A percentile compares a stretch with the other conserved stretches of the same genome.
These are phyloP conservation scores for Heteractis magnifica DNA, from an alignment of 92 coral and sea anemone genomes.

Conservation along the genomic window DNA sequence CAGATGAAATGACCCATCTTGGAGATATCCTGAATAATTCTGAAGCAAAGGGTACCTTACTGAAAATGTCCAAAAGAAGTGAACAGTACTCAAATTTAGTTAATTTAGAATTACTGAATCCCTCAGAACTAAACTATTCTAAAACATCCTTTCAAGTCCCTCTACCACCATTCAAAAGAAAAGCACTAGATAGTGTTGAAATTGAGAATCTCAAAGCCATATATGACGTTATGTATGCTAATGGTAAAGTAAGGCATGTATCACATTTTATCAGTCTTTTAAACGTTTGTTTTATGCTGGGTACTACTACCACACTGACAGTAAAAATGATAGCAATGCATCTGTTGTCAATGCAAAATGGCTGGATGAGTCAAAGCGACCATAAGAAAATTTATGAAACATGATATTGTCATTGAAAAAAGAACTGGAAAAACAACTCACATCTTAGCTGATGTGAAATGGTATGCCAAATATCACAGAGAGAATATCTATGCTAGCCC, in stretches of 20 bases:
- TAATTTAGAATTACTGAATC: neutral
- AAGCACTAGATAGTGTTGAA: slow-evolving; percentile 23
- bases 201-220: slow-evolving; percentile 13
- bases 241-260: slow-evolving; percentile 15
- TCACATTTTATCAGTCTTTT: slow-evolving; percentile 21
- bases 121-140: neutral
- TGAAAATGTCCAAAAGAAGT: slow-evolving; percentile 10
- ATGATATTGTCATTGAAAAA: slow-evolving; percentile 25
- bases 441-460: slow-evolving; percentile 24
- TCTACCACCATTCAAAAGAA: slow-evolving; percentile 31
- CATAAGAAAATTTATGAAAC: slow-evolving; percentile 26
- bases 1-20: neutral
- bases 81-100: neutral
- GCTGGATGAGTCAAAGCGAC: slow-evolving; percentile 33
- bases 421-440: slow-evolving; percentile 27
- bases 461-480: neutral
- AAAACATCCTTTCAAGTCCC: slow-evolving; percentile 19
- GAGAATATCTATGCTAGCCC: neutral
- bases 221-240: slow-evolving; percentile 18
- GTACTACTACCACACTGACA: slow-evolving; percentile 5
- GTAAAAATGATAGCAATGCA: slow-evolving; percentile 15
- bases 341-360: slow-evolving; percentile 43
- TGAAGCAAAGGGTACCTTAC: slow-evolving; percentile 30
- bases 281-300: slow-evolving; percentile 25
- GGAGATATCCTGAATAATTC: neutral